Base-by-base conservation (phyloP, 1,140 invertebrate genomes). In the Pogonognathellus flavescens region DNA sequence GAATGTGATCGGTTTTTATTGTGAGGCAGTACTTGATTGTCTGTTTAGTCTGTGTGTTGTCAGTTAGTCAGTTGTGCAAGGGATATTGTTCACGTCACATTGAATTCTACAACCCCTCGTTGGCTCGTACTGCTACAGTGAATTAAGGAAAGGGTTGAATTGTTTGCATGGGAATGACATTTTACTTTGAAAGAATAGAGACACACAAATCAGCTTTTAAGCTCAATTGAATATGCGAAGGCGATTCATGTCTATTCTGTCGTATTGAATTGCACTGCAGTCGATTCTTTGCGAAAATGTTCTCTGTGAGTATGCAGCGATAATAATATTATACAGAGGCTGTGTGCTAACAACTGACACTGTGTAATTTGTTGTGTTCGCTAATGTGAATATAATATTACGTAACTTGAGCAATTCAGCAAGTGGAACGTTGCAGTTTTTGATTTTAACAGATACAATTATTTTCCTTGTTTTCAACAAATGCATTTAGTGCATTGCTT, bases 1-100 rank as follows among this genome's bases (percentile, higher is more conserved):
- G 31, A 41, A 41, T 41, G 31, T 72, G 66, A 72, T 72, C 66
- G 66, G 66, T 72, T 72, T 72, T 49, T 72, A 72, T 72, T 72
- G 66, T 72, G 66, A 22, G 18, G 11, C 4, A 16, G 8, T 25
- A 4, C 20, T 22, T 62, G 59, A 62, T 11, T 66, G 60, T 66
- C 22, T 66, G 20, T 66, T 31, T 49, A 13, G 66, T 72, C 66
- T 31, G 25, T 25, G 22, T 13, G 10, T 41, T 41, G 66, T 25
- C 25, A 72, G 22, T 72, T 72, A 49, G 49, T 72, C 41, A 72
- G 66, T 72, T 72, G 66, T 72, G 66, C 66, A 72, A 72, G 66
- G 66, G 16, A 72, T 72, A 11, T 25, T 72, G 66, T 72, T 72
- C 66, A 72, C 66, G 16, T 49, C 31, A 72, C 66, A 72, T 49